Base-by-base conservation (phyloP, 2,113 vertebrate species). In the Nerophis ophidion region DNA sequence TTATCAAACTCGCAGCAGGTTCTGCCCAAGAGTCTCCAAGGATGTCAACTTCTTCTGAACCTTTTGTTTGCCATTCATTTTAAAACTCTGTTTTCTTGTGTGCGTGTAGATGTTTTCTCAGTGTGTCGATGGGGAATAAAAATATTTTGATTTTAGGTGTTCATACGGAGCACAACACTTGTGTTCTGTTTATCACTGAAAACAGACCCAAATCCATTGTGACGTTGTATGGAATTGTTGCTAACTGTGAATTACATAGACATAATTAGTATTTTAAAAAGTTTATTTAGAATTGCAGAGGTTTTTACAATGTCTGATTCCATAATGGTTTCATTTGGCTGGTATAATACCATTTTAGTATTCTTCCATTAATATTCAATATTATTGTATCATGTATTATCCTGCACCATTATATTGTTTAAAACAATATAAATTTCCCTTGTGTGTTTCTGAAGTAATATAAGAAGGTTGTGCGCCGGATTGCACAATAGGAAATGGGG, bases 1-100 rank as follows among this genome's bases (percentile, higher is more conserved):
- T 81, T 71, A 65, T 85, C 75, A 49, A 63, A 72, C 61, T 33
- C 53, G 51, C 47, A 57, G 57, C 58, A 65, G 68, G 68, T 75
- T 65, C 57, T 74, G 35, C 63, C 45, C 49, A 64, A 60, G 62
- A 64, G 72, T 79, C 66, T 60, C 57, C 5, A 8, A 10, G 74
- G 79, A 76, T 83, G 72, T 70, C 38, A 60, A 68, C 42, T 71
- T 71, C 44, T 50, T 75, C 63, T 65, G 61, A 65, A 51, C 44
- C 64, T 56, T 40, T 56, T 81, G 75, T 80, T 78, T 79, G 26
- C 60, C 49, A 66, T 70, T 59, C 60, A 74, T 57, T 48, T 40
- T 65, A 56, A 45, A 54, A 59, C 45, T 40, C 16, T 51, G 42
- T 46, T 50, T 59, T 34, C 38, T 52, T 15, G 56, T 59, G 36